A percentile compares a stretch with the other conserved stretches of the same genome.
These are phyloP conservation scores for Vollenhovia emeryi DNA, from an alignment of 1,140 invertebrate genomes.

Conservation along the genomic window DNA sequence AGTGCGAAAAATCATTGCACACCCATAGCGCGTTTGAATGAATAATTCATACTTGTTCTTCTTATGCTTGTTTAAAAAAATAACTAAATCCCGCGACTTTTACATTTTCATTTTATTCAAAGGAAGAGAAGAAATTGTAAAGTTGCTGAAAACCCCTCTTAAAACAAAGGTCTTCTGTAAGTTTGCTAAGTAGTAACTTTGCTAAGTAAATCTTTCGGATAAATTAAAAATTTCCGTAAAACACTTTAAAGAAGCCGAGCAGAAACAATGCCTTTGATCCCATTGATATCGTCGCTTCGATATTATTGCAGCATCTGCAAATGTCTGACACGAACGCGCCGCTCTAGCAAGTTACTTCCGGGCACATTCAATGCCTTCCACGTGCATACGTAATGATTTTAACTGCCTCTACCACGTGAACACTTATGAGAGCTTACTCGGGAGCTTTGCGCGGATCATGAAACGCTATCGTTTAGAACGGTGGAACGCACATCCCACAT, in stretches of 20 bases:
- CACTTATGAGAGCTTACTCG: not conserved
- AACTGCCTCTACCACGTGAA: not conserved
- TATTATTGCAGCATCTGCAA: not conserved
- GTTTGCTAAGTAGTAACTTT: not conserved
- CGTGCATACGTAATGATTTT: not conserved
- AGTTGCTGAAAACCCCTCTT: not conserved
- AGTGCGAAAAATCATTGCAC: not conserved
- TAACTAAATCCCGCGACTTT: not conserved
- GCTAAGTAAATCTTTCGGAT: not conserved
- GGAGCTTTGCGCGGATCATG: not conserved
- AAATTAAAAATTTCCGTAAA: not conserved
- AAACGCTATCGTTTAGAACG: not conserved
- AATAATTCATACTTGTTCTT: not conserved
- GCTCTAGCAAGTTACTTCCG: not conserved
- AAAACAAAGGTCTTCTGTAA: not conserved
- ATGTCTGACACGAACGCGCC: not conserved
- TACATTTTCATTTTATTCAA: not conserved
- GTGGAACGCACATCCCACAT: not conserved
- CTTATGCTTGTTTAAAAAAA: not conserved
- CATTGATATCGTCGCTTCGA: not conserved
- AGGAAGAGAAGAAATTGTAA: not conserved
- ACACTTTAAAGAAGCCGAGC: not conserved
- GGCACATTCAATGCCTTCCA: not conserved
- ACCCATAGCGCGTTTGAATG: not conserved
- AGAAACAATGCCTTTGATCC: not conserved